phyloP scores from a whole-genome alignment of 1,140 invertebrate genomes.

The Propsilocerus akamusi region DNA sequence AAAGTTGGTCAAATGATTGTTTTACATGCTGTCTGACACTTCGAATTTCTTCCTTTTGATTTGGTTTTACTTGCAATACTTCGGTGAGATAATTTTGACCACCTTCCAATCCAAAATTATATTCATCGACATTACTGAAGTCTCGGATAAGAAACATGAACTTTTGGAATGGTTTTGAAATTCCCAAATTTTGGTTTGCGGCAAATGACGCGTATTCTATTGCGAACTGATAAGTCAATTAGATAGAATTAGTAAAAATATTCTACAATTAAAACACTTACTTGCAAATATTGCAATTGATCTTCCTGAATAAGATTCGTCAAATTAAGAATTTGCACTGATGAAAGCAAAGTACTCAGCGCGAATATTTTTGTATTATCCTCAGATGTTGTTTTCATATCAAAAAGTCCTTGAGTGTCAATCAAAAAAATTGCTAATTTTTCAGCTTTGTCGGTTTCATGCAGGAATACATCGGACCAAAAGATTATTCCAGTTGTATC shows the following conservation, averaged over 20 bases:
- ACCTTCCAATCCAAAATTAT: not conserved
- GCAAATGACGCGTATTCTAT: not conserved
- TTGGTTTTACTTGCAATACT: not conserved
- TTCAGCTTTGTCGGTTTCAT: constrained; percentile 23
- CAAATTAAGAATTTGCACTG: constrained; percentile 44
- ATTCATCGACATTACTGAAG: not conserved
- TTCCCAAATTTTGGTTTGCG: not conserved
- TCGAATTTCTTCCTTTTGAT: not conserved
- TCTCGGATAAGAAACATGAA: not conserved
- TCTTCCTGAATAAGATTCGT: constrained; percentile 47
- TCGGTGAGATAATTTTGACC: not conserved
- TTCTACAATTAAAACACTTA: no score
- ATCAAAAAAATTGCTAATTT: constrained; percentile 39
- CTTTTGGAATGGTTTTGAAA: not conserved
- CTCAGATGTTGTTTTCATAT: constrained; percentile 44
- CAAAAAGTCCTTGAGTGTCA: constrained; percentile 56
- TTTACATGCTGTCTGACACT: not conserved
- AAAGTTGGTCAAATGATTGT: not conserved
- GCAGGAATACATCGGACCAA: constrained; percentile 44
- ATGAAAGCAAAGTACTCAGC: constrained; percentile 41
- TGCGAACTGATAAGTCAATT: no score
- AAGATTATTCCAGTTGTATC: constrained; percentile 51
- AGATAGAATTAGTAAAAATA: no score
- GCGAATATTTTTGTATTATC: constrained; percentile 53
- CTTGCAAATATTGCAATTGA: constrained; percentile 46